Evolutionary conservation across 2,888 invertebrate genomes (phyloP), one percentile per base, ranked within the genome.

Genomic region (Idaea straminata): DNA sequence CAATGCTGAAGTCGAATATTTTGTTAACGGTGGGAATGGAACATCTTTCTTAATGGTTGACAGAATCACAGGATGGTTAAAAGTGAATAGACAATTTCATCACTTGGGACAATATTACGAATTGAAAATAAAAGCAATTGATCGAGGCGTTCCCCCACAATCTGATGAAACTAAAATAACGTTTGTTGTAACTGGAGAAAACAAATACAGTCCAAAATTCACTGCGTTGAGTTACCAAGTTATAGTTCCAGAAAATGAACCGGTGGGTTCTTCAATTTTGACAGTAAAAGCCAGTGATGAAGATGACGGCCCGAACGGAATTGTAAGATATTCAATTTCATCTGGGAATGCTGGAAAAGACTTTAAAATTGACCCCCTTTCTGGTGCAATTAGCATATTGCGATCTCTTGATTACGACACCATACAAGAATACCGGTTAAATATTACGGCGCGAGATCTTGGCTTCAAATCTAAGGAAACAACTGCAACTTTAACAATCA

Each of bases 161-260:
- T 95, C 95, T 38, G 97, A 97, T 81, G 95, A 96, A 79, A 95
- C 96, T 0, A 90, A 91, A 0, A 94, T 98, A 0, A 95, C 93
- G 0, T 93, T 98, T 71, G 95, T 97, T 5, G 95, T 98, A 0
- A 97, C 98, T 0, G 98, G 97, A 3, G 96, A 97, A 82, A 99
- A 99, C 85, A 90, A 93, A 59, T 94, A 95, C 79, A 93, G 95
- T 0, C 99, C 99, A 0, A 95, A 95, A 63, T 99, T 98, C 81
- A 96, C 96, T 5, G 96, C 96, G 0, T 88, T 96, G 0, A 96
- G 96, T 76, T 98, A 98, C 84, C 97, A 98, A 91, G 98, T 97
- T 0, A 96, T 97, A 69, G 97, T 99, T 0, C 96, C 97, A 0
- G 98, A 99, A 93, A 98, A 98, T 85, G 97, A 97, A 81, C 96